These are phyloP conservation scores for Thecophora atra DNA, from an alignment of 2,888 invertebrate species.

Conservation along the genomic window DNA sequence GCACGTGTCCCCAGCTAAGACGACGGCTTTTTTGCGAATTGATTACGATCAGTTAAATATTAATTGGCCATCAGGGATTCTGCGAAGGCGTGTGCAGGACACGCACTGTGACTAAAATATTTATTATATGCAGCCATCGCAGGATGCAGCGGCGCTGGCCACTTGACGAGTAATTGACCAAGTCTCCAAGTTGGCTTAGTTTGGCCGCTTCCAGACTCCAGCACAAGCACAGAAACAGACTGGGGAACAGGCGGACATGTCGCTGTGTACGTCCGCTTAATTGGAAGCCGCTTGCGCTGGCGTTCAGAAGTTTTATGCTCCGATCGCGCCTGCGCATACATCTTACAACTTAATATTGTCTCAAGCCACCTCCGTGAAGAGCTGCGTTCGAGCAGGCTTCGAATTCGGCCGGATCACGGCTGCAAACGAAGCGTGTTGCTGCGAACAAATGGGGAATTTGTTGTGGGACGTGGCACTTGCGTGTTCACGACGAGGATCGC, in stretches of 20 bases:
- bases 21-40: conserved; percentile 52
- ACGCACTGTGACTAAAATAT: conserved; percentile 31
- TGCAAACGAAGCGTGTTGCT: conserved; percentile 56
- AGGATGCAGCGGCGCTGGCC: conserved; percentile 9
- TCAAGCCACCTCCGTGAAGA: conserved; percentile 37
- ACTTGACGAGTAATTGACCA: conserved; percentile 14
- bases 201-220: too few relatives aligned
- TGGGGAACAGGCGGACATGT: too few relatives aligned
- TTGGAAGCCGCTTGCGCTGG: conserved; percentile 11
- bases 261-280: conserved; percentile 17
- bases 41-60: conserved; percentile 56
- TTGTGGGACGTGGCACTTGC: conserved; percentile 45
- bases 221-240: too few relatives aligned
- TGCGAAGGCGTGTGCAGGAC: conserved; percentile 33
- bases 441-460: conserved; percentile 63
- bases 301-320: conserved; percentile 39
- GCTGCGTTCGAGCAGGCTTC: conserved; percentile 37
- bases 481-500: conserved; percentile 12
- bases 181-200: too few relatives aligned
- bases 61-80: conserved; percentile 35
- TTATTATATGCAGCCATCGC: conserved; percentile 23
- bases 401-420: conserved; percentile 11
- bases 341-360: conserved; percentile 62
- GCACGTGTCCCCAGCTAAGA: conserved; percentile 41
- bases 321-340: conserved; percentile 58